Percentiles rank a stretch among this genome's conserved stretches.
Conservation (phyloP, 2,113 vertebrate species). For the Cercopithecus mona region DNA sequence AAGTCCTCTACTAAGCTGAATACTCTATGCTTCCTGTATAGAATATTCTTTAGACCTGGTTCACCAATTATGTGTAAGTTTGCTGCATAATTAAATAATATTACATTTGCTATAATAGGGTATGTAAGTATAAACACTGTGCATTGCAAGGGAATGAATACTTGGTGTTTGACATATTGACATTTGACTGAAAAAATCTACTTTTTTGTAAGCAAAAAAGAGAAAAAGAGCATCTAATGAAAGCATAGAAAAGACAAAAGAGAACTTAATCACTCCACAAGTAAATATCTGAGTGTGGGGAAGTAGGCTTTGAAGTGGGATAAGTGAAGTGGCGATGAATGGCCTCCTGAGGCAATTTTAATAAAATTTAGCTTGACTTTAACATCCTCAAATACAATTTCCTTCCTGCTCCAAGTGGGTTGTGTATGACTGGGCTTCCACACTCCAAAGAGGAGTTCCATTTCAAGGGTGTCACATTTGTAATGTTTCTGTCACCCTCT, state of each 20-base stretch:
- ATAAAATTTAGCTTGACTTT: slow-evolving; percentile 10
- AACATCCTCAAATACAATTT: slow-evolving; percentile 18
- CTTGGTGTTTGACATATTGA: slow-evolving; percentile 18
- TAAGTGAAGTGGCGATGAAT: neutral
- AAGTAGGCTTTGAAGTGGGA: slow-evolving; percentile 2
- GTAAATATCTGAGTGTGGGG: neutral
- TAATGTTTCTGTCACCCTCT: neutral
- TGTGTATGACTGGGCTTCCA: neutral
- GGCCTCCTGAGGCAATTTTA: neutral
- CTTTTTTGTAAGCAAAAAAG: slow-evolving; percentile 20
- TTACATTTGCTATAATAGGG: neutral
- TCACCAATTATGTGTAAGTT: neutral
- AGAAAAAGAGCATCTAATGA: slow-evolving; percentile 17
- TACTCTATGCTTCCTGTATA: neutral
- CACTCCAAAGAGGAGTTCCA: neutral
- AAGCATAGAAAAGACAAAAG: slow-evolving; percentile 20
- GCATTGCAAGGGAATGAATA: neutral
- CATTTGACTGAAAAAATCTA: neutral
- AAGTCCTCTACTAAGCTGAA: neutral
- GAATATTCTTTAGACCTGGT: neutral
- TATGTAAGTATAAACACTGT: neutral
- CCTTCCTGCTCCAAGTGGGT: neutral
- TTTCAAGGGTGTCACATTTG: neutral
- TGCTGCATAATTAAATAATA: neutral
- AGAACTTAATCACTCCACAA: neutral